These are phyloP conservation scores for Hofmannophila pseudospretella DNA, from an alignment of 2,888 invertebrate species.

Conservation along the genomic window DNA sequence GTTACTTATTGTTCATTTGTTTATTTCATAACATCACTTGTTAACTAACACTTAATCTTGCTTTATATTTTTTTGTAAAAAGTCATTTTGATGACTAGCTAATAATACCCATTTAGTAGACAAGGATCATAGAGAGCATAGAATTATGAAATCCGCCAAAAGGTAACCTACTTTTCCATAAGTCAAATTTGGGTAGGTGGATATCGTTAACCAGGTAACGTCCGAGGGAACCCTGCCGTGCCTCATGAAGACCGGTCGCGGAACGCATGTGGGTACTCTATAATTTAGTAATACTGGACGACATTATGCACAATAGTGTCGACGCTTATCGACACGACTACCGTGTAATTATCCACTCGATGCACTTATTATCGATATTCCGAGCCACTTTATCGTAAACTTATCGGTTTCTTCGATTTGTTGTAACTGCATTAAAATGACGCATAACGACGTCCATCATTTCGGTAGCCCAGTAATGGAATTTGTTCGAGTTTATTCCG, in stretches of 20 bases:
- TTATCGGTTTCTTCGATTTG: constrained; percentile 58
- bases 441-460: constrained; percentile 48
- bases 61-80: too few species aligned
- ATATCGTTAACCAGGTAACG: too few species aligned
- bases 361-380: constrained; percentile 50
- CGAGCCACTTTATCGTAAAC: constrained; percentile 38
- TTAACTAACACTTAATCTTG: too few species aligned
- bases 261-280: constrained; percentile 31
- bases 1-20: too few species aligned
- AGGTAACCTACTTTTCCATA: too few species aligned
- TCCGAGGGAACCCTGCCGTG: constrained; percentile 1
- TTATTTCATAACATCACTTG: too few species aligned
- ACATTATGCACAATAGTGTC: constrained; percentile 69
- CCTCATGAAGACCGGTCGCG: constrained; percentile 33
- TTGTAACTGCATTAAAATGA: constrained; percentile 55
- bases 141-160: too few species aligned
- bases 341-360: constrained; percentile 61
- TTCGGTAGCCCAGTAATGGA: constrained; percentile 34
- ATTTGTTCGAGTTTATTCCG: constrained; percentile 50
- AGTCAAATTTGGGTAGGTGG: too few species aligned
- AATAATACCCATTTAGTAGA: too few species aligned
- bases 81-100: too few species aligned
- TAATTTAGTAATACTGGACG: constrained; percentile 66
- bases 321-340: constrained; percentile 56
- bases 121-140: too few species aligned